Conservation (phyloP, 2,113 vertebrate genomes). For the Sinocyclocheilus rhinocerous region DNA sequence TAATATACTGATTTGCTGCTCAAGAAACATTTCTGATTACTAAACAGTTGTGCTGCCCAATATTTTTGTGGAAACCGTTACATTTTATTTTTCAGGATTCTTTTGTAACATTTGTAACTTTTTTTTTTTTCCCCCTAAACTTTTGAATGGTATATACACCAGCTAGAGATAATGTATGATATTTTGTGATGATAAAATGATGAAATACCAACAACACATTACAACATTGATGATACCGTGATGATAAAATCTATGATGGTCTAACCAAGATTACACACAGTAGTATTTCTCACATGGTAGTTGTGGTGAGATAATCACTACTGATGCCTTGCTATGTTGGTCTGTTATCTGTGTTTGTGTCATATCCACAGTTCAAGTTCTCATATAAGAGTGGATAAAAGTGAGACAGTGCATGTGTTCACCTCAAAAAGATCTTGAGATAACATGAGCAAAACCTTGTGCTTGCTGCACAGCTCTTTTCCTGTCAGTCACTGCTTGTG, state of each 20-base stretch:
- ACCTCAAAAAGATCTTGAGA: slow-evolving; percentile 7
- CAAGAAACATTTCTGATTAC: too few relatives aligned
- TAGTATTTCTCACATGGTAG: not conserved
- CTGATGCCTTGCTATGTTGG: not conserved
- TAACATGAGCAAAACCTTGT: not conserved
- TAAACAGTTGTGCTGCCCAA: too few relatives aligned
- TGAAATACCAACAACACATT: too few relatives aligned
- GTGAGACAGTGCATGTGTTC: not conserved
- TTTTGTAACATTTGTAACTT: too few relatives aligned
- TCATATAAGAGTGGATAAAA: not conserved
- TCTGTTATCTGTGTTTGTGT: not conserved
- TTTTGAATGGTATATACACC: too few relatives aligned
- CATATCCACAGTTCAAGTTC: not conserved
- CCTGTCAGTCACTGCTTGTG: not conserved
- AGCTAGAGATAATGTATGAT: not conserved
- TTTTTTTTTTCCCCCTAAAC: too few relatives aligned
- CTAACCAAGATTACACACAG: not conserved
- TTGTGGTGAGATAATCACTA: slow-evolving; percentile 31
- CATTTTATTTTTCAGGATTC: too few relatives aligned
- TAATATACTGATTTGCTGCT: too few relatives aligned
- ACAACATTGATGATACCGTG: not conserved
- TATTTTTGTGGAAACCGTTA: too few relatives aligned
- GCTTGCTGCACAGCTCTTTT: not conserved
- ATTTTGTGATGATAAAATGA: slow-evolving; percentile 11
- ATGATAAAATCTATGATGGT: slow-evolving; percentile 44